Evolutionary conservation across 2,113 vertebrate species (phyloP).

Genomic region (Petroica traversi): DNA sequence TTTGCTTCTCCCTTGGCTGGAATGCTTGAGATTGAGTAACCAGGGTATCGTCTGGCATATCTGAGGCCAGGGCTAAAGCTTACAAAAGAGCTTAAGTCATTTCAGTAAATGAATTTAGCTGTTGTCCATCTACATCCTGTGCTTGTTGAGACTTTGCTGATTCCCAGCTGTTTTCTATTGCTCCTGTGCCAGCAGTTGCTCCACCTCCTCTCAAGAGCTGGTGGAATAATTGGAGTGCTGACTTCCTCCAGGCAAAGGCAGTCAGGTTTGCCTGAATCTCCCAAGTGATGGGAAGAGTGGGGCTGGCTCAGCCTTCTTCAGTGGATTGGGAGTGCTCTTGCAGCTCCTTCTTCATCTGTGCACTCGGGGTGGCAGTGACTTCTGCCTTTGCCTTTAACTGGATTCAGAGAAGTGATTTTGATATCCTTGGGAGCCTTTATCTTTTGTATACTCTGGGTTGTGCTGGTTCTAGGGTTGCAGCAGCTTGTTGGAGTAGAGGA

Average conservation of each 20-base stretch:
- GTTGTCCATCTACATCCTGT: conserved; percentile 62
- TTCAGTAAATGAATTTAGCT: conserved; percentile 59
- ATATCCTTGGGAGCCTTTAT: background rate
- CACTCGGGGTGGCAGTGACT: background rate
- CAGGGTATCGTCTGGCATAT: conserved; percentile 7
- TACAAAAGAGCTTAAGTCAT: conserved; percentile 49
- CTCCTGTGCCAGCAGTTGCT: conserved; percentile 49
- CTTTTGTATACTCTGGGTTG: background rate
- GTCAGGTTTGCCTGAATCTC: background rate
- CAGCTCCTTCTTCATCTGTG: background rate
- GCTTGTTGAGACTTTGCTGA: conserved; percentile 51
- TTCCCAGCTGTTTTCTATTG: conserved; percentile 62
- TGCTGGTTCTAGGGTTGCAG: background rate
- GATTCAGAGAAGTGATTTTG: background rate
- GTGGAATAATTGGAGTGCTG: background rate
- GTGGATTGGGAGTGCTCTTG: background rate
- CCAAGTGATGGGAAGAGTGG: background rate
- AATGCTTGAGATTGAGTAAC: conserved; percentile 1
- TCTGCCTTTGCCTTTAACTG: background rate
- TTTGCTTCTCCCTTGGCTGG: background rate
- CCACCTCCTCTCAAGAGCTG: conserved; percentile 36
- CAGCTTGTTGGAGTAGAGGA: background rate
- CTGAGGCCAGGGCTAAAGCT: conserved; percentile 12
- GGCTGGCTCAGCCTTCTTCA: background rate
- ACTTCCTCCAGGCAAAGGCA: background rate